Evolutionary conservation across 2,888 invertebrate species (phyloP), one percentile per base, ranked within the genome.

Genomic region (Diaperis boleti): DNA sequence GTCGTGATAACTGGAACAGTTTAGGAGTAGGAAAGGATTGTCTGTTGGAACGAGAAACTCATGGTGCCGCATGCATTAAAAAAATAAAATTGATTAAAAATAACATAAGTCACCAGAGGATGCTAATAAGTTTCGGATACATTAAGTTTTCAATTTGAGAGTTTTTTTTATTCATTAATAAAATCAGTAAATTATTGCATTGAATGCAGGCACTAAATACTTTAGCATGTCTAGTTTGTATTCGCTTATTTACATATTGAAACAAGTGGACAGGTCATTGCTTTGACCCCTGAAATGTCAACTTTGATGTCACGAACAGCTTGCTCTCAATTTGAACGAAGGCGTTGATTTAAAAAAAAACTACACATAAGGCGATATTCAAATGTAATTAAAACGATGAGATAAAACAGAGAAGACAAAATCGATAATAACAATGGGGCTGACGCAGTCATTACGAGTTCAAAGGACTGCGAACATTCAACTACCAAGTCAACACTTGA

Each of bases 181-280:
- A 54, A 41, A 54, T 42, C 14, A 39, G 39, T 11, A 54, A 42
- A 52, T 37, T 54, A 54, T 54, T 54, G 42, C 42, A 17, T 7
- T 49, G 6, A 33, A 33, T 33, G n/a, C 26, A 33, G 13, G 11
- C 33, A 33, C 14, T 33, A 47, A 14, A 47, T 7, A 31, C 26
- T 8, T 29, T 31, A 49, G 33, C 10, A 13, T 5, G 10, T 49
- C 17, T 8, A 31, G 10, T 18, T 15, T 10, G 20, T 35, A 35
- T 39, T n/a, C 18, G 31, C 10, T 29, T 54, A 18, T 41, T 15
- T 54, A 54, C 41, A 54, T 54, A 54, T 54, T 54, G 54, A 11
- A 54, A 37, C 18, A 52, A 17, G 37, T 52, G 49, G 3, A 22
- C 33, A 52, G 52, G 52, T 39, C 52, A 26, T 18, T 39, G 52